These are phyloP conservation scores for Notothenia coriiceps DNA, from an alignment of 2,113 vertebrate genomes.

Conservation along the genomic window DNA sequence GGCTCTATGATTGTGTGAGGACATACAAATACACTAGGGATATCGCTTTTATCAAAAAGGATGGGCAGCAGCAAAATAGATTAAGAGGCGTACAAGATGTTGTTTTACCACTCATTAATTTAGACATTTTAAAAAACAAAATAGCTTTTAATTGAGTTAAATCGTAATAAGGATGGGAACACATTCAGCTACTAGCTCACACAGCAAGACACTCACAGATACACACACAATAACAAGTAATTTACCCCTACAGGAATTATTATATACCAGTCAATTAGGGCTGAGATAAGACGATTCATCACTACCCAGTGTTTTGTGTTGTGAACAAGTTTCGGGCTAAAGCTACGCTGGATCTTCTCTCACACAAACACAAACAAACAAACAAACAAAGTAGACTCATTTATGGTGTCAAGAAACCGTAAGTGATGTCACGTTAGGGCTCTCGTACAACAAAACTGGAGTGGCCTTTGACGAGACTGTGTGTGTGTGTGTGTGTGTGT, in stretches of 20 bases:
- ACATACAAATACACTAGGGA: conserved; percentile 25
- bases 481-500: too few species aligned
- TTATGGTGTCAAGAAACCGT: conserved; percentile 9
- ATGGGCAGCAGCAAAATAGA: neutral
- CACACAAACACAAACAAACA: conserved; percentile 6
- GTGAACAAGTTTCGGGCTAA: conserved; percentile 6
- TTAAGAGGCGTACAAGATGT: neutral
- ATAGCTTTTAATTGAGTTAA: neutral
- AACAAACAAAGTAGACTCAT: conserved; percentile 4
- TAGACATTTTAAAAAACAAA: neutral
- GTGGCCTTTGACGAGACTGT: too few species aligned
- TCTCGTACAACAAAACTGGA: neutral
- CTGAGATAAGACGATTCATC: conserved; percentile 23
- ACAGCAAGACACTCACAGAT: neutral
- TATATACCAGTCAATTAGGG: neutral
- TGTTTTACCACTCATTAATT: neutral
- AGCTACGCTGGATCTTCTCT: neutral
- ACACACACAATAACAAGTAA: neutral
- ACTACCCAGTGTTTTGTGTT: neutral
- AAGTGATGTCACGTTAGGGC: conserved; percentile 12
- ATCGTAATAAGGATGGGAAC: neutral
- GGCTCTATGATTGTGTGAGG: conserved; percentile 18
- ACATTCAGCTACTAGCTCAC: neutral
- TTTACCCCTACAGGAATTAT: neutral
- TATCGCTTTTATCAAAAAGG: neutral